Percentiles rank a stretch among this genome's conserved stretches.
phyloP scores from a whole-genome alignment of 2,113 vertebrate species.

The Microcebus lehilahytsara region DNA sequence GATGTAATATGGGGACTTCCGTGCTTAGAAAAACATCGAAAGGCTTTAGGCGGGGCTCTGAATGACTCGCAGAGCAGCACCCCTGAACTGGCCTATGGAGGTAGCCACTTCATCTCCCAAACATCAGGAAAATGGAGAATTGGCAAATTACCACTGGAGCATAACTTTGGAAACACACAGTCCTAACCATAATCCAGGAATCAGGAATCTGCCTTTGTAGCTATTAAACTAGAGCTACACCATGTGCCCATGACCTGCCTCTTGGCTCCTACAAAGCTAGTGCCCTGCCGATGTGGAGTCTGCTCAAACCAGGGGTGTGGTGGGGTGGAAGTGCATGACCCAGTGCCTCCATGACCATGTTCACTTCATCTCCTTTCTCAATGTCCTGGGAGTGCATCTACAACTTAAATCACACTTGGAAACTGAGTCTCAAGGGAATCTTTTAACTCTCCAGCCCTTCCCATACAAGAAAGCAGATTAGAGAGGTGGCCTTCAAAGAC shows the following conservation, averaged over 20 bases:
- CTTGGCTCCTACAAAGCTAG: background rate
- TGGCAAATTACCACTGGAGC: background rate
- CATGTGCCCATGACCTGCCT: rapidly evolving
- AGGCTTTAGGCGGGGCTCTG: background rate
- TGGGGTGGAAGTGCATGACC: background rate
- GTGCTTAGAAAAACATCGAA: background rate
- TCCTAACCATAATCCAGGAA: background rate
- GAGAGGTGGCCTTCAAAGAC: background rate
- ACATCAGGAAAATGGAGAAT: background rate
- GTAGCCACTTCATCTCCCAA: background rate
- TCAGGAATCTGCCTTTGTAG: background rate
- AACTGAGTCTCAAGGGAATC: background rate
- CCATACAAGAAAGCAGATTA: background rate
- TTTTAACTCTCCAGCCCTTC: background rate
- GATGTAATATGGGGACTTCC: background rate
- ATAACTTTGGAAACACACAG: background rate
- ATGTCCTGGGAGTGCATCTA: background rate
- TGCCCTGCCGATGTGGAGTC: no score
- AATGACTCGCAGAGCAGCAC: no score
- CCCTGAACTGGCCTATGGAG: background rate
- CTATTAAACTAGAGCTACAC: background rate
- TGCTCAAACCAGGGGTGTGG: background rate
- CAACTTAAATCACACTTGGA: background rate
- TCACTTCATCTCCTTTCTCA: background rate
- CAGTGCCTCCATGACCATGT: no score